phyloP scores from a whole-genome alignment of 2,113 vertebrate genomes.

The Crypturellus undulatus region DNA sequence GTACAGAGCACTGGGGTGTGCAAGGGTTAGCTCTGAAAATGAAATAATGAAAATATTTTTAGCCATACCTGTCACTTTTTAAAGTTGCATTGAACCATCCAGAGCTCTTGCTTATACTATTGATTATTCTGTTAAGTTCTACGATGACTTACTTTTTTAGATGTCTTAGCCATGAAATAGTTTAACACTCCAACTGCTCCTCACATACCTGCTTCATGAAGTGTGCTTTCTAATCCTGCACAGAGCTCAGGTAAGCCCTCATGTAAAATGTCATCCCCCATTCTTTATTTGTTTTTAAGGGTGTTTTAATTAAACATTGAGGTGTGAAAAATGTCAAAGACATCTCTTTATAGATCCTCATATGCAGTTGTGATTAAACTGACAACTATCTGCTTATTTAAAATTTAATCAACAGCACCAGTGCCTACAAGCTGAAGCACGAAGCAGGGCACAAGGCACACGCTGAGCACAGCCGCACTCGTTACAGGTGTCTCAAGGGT shows the following conservation, averaged over 20 bases:
- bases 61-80: not conserved
- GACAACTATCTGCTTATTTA: slow-evolving; percentile 6
- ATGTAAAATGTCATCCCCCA: slow-evolving; percentile 29
- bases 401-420: not conserved
- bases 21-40: not conserved
- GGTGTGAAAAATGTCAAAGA: slow-evolving; percentile 44
- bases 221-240: not conserved
- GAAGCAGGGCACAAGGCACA: not conserved
- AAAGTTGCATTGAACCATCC: not conserved
- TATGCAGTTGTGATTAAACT: slow-evolving; percentile 33
- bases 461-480: not conserved
- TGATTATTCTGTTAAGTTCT: slow-evolving; percentile 11
- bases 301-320: slow-evolving; percentile 59
- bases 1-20: not conserved
- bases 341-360: not conserved
- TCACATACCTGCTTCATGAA: not conserved
- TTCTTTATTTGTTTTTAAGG: slow-evolving; percentile 50
- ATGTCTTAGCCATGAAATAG: not conserved
- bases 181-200: not conserved
- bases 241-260: not conserved
- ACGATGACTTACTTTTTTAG: slow-evolving; percentile 15
- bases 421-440: not conserved
- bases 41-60: slow-evolving; percentile 31
- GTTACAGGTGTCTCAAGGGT: not conserved
- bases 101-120: not conserved